A percentile compares a stretch with the other conserved stretches of the same genome.
phyloP scores from a whole-genome alignment of 2,797 vertebrate genomes.

The Pseudopleuronectes americanus region DNA sequence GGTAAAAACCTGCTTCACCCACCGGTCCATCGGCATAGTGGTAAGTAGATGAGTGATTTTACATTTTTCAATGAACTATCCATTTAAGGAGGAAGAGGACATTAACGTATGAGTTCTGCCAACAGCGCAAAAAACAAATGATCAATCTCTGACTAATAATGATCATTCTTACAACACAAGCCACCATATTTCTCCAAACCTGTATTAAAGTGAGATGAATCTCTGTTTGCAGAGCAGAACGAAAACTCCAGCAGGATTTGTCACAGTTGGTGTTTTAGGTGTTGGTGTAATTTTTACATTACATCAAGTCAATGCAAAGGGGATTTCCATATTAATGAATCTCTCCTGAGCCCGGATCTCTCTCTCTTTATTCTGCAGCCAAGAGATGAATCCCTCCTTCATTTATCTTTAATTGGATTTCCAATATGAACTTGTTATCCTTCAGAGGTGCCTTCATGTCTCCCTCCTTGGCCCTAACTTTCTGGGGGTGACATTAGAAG shows the following conservation, averaged over 20 bases:
- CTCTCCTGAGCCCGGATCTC: constrained; percentile 55
- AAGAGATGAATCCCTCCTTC: constrained; percentile 60
- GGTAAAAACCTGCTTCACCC: no score
- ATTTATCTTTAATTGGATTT: constrained; percentile 80
- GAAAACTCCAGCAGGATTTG: neutral
- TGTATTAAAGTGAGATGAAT: neutral
- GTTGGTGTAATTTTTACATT: constrained; percentile 12
- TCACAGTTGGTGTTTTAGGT: constrained; percentile 6
- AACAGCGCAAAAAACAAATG: neutral
- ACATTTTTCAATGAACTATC: no score
- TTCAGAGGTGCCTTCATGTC: constrained; percentile 54
- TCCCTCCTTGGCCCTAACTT: constrained; percentile 60
- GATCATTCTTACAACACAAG: neutral
- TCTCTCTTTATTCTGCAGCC: constrained; percentile 57
- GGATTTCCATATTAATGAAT: constrained; percentile 75
- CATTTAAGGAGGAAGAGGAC: neutral
- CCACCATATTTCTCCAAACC: neutral
- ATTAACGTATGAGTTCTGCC: neutral
- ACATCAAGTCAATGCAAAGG: constrained; percentile 45
- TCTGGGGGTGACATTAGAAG: constrained; percentile 67
- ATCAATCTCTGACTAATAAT: neutral
- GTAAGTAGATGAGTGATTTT: no score
- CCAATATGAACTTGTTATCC: constrained; percentile 69
- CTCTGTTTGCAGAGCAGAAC: constrained; percentile 26
- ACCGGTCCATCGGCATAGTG: no score